Percentiles rank a stretch among this genome's conserved stretches.
These are phyloP conservation scores for Drosophila tsacasi DNA, from an alignment of 1,140 invertebrate genomes.

Conservation along the genomic window DNA sequence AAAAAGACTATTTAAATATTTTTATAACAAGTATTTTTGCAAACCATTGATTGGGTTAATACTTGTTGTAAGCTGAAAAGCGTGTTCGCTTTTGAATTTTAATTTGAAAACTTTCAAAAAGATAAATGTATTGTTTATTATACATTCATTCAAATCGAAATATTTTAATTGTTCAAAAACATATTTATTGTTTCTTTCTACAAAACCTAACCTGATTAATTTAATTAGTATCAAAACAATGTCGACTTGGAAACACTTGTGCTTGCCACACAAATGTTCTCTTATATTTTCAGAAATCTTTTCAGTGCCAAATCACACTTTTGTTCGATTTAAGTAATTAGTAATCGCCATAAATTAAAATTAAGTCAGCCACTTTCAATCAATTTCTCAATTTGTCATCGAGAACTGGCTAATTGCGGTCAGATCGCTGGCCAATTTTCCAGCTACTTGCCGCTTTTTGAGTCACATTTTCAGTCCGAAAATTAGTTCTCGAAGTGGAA, in stretches of 20 bases:
- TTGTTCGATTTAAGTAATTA: neutral
- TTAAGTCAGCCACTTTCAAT: neutral
- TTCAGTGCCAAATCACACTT: neutral
- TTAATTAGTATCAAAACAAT: neutral
- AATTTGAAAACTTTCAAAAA: neutral
- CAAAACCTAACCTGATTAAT: neutral
- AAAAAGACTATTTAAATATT: too few relatives aligned
- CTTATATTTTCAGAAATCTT: neutral
- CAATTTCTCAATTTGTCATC: slow-evolving; percentile 7
- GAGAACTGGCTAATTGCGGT: slow-evolving; percentile 9
- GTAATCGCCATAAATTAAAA: neutral
- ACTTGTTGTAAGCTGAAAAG: neutral
- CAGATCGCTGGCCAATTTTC: slow-evolving; percentile 13
- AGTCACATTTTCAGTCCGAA: slow-evolving; percentile 16
- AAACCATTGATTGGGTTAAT: neutral
- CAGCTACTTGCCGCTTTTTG: slow-evolving; percentile 10
- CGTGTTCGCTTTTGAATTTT: neutral
- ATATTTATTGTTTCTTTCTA: neutral
- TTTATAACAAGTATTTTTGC: neutral
- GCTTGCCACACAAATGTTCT: neutral
- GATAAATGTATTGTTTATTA: neutral
- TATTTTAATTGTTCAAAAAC: neutral
- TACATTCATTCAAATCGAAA: neutral
- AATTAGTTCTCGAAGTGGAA: slow-evolving; percentile 34
- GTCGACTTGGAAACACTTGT: neutral